Evolutionary conservation across 2,113 vertebrate species (phyloP).

Genomic region (Apistogramma diplotaenia): DNA sequence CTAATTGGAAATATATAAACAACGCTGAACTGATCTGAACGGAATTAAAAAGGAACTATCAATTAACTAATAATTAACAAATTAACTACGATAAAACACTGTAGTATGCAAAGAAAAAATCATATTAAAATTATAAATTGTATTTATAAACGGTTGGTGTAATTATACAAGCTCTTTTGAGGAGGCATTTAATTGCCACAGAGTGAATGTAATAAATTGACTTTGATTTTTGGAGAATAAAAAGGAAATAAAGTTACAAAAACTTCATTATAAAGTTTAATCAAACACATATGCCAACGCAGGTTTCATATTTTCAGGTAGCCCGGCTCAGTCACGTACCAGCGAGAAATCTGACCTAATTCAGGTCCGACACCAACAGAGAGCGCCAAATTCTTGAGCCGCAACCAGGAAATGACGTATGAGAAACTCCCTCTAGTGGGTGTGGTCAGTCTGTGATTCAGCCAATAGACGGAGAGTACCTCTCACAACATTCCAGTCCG

Average conservation of each 20-base stretch:
- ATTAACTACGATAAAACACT: not conserved
- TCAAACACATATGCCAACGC: not conserved
- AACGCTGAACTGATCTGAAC: not conserved
- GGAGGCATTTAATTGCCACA: not conserved
- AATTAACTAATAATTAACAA: not conserved
- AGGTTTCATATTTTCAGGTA: not conserved
- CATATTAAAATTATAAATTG: not conserved
- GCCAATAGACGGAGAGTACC: slow-evolving; percentile 45
- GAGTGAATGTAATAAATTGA: no score
- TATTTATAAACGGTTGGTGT: not conserved
- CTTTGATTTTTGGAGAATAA: not conserved
- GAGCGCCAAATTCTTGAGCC: not conserved
- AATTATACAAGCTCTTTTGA: not conserved
- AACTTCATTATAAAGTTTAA: not conserved
- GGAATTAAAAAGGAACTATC: no score
- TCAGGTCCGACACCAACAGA: not conserved
- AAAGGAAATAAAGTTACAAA: not conserved
- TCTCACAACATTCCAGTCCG: slow-evolving; percentile 51
- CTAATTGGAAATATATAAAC: not conserved
- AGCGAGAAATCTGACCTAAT: not conserved
- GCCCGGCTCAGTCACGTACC: not conserved
- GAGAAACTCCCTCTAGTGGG: not conserved
- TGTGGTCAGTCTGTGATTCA: not conserved
- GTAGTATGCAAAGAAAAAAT: no score
- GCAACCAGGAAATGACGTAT: slow-evolving; percentile 33